Percentiles rank a stretch among this genome's conserved stretches.
Conservation (phyloP, 2,113 vertebrate genomes). For the Abramis brama region DNA sequence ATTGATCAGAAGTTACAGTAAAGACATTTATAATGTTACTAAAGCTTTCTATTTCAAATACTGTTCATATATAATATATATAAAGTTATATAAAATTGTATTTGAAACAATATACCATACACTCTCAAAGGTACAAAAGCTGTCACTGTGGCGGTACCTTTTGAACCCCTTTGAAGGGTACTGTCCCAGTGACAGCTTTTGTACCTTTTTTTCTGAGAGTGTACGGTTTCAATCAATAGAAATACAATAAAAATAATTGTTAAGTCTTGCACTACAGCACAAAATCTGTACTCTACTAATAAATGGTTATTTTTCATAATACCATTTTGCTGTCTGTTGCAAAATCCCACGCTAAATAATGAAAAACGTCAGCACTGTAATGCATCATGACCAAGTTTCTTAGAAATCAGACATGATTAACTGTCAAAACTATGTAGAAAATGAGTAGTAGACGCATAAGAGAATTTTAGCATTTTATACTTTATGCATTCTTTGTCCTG, state of each 20-base stretch:
- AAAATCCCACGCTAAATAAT: not conserved
- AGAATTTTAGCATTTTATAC: not conserved
- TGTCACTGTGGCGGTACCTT: too few relatives aligned
- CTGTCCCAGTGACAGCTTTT: too few relatives aligned
- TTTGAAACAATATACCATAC: not conserved
- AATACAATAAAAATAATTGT: not conserved
- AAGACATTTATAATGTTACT: too few relatives aligned
- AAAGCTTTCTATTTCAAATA: too few relatives aligned
- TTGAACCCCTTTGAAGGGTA: too few relatives aligned
- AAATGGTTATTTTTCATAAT: not conserved
- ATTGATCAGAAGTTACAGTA: too few relatives aligned
- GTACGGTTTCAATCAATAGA: not conserved
- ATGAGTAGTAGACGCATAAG: not conserved
- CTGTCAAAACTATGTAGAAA: not conserved
- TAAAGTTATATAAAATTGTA: not conserved
- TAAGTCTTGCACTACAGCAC: not conserved
- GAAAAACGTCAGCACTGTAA: not conserved
- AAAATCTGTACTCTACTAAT: not conserved
- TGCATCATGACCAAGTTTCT: not conserved
- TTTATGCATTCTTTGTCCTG: not conserved
- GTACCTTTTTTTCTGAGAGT: too few relatives aligned
- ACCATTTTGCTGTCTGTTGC: not conserved
- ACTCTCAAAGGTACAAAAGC: too few relatives aligned
- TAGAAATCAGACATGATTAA: not conserved
- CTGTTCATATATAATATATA: too few relatives aligned